Conservation (phyloP, 1,140 invertebrate genomes). For the Drosophila willistoni region DNA sequence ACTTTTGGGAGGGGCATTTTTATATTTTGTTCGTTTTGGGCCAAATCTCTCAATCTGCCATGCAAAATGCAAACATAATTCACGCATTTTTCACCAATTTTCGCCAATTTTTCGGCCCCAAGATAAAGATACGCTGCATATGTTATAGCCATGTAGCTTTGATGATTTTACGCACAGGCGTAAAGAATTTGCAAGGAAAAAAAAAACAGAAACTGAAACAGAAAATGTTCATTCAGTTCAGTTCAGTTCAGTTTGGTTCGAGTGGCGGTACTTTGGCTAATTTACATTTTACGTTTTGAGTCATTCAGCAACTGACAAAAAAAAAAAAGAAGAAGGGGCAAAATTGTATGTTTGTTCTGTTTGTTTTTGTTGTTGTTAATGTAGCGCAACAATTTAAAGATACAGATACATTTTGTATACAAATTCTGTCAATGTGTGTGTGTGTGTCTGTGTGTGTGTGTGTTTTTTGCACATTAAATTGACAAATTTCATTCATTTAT, state of each 20-base stretch:
- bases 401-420: slow-evolving; percentile 20
- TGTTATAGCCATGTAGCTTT: slow-evolving; percentile 43
- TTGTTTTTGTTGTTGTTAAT: slow-evolving; percentile 37
- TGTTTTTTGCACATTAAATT: slow-evolving; percentile 62
- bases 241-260: slow-evolving; percentile 9
- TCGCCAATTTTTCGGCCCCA: slow-evolving; percentile 31
- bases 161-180: slow-evolving; percentile 75
- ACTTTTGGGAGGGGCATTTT: neutral
- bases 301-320: slow-evolving; percentile 38
- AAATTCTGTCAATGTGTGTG: neutral
- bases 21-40: neutral
- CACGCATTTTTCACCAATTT: slow-evolving; percentile 11
- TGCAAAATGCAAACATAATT: slow-evolving; percentile 8
- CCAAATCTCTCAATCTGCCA: slow-evolving; percentile 6
- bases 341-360: slow-evolving; percentile 1
- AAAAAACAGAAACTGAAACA: neutral
- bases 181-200: slow-evolving; percentile 29
- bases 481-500: slow-evolving; percentile 78
- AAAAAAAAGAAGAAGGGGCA: neutral
- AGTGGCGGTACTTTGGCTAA: slow-evolving; percentile 44
- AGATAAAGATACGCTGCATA: slow-evolving; percentile 36
- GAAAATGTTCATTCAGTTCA: slow-evolving; percentile 56
- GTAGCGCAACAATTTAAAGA: slow-evolving; percentile 38
- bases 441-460: neutral
- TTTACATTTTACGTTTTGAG: slow-evolving; percentile 46